phyloP scores from a whole-genome alignment of 2,888 invertebrate genomes.

The Arctia plantaginis region DNA sequence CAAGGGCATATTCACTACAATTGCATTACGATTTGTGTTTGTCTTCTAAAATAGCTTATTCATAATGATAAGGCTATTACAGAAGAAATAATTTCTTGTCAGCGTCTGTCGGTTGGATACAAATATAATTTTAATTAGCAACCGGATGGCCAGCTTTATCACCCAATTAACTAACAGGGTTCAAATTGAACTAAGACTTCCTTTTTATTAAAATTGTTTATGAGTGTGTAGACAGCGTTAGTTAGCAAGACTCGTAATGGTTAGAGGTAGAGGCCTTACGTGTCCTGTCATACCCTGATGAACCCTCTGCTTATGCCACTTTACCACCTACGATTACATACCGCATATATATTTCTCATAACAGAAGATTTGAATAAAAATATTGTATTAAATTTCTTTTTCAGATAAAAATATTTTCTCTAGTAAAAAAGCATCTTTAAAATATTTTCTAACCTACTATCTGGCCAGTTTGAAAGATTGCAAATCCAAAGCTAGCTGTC shows the following conservation, averaged over 20 bases:
- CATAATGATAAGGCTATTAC: constrained; percentile 34
- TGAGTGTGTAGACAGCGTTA: constrained; percentile 46
- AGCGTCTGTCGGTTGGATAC: constrained; percentile 36
- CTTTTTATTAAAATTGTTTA: constrained; percentile 58
- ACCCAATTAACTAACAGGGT: constrained; percentile 54
- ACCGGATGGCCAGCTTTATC: constrained; percentile 48
- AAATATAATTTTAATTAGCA: constrained; percentile 50
- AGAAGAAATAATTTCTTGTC: constrained; percentile 36
- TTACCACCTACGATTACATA: not conserved
- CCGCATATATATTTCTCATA: too few species aligned
- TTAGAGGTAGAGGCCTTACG: constrained; percentile 40
- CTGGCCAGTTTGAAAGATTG: not conserved
- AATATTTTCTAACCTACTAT: constrained; percentile 1
- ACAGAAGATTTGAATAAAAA: not conserved
- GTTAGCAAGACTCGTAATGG: constrained; percentile 63
- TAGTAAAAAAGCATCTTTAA: not conserved
- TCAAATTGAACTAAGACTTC: constrained; percentile 58
- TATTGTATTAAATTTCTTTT: not conserved
- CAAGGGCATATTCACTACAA: constrained; percentile 67
- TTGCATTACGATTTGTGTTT: constrained; percentile 57
- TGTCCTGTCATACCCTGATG: constrained; percentile 35
- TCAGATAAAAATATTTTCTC: not conserved
- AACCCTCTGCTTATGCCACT: not conserved
- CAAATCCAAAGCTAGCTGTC: not conserved
- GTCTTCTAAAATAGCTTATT: constrained; percentile 35